Percentiles rank a stretch among this genome's conserved stretches.
Evolutionary conservation across 1,140 invertebrate genomes (phyloP).

Genomic region (Tachypleus tridentatus): DNA sequence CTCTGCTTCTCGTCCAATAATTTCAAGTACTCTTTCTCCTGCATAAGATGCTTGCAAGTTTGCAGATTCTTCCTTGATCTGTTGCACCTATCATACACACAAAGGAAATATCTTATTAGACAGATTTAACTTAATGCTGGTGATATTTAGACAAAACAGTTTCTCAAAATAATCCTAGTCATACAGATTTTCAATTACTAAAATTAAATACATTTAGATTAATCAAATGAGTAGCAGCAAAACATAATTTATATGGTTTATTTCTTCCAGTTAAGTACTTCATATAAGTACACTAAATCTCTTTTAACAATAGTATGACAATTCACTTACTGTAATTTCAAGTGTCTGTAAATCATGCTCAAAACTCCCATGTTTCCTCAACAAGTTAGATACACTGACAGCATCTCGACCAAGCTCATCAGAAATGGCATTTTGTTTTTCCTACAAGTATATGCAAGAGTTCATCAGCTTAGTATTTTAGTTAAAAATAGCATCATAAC

Average conservation of each 20-base stretch:
- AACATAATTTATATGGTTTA: no score
- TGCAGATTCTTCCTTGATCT: conserved; percentile 81
- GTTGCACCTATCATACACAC: conserved; percentile 47
- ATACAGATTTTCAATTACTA: no score
- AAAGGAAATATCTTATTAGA: no score
- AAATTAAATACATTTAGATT: no score
- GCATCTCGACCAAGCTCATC: conserved; percentile 95
- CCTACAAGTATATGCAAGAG: conserved; percentile 19
- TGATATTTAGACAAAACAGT: no score
- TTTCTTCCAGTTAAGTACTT: no score
- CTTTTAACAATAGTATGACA: background rate
- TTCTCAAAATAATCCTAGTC: no score
- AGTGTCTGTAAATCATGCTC: conserved; percentile 85
- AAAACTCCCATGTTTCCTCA: conserved; percentile 90
- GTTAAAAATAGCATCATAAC: background rate
- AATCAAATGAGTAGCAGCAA: no score
- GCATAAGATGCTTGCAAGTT: conserved; percentile 89
- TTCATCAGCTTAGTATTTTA: no score
- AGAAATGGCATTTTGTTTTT: conserved; percentile 88
- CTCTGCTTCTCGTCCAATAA: conserved; percentile 84
- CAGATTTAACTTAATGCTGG: no score
- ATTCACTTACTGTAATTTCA: conserved; percentile 44
- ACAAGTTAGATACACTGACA: conserved; percentile 81
- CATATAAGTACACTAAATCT: no score
- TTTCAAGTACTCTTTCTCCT: conserved; percentile 89